These are phyloP conservation scores for Neuroterus valhalla DNA, from an alignment of 1,140 invertebrate species.

Conservation along the genomic window DNA sequence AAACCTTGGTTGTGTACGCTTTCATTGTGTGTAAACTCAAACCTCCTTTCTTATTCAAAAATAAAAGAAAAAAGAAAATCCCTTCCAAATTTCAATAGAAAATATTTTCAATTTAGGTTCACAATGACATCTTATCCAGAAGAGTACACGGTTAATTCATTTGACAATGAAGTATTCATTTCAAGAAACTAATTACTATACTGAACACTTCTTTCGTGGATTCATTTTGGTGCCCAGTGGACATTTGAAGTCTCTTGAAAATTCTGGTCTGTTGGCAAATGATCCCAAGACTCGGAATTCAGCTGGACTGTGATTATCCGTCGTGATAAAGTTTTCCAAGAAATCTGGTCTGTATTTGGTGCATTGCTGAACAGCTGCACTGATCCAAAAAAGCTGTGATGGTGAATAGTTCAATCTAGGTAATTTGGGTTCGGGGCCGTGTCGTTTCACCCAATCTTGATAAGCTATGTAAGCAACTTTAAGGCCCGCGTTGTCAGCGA, in stretches of 20 bases:
- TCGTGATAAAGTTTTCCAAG: slow-evolving; percentile 83
- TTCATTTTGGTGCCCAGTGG: slow-evolving; percentile 89
- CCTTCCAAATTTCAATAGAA: no score
- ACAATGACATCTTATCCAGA: no score
- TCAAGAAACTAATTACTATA: slow-evolving; percentile 78
- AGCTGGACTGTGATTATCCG: slow-evolving; percentile 86
- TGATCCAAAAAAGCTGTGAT: slow-evolving; percentile 88
- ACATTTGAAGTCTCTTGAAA: slow-evolving; percentile 91
- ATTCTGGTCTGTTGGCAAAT: slow-evolving; percentile 91
- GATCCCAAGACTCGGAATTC: slow-evolving; percentile 91
- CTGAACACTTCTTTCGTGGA: slow-evolving; percentile 88
- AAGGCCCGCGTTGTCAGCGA: slow-evolving; percentile 92
- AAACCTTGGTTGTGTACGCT: no score
- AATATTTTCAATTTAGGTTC: no score
- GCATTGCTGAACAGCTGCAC: slow-evolving; percentile 82
- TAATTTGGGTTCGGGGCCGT: slow-evolving; percentile 80
- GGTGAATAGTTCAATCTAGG: slow-evolving; percentile 76
- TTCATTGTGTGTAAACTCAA: no score
- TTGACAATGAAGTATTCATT: no score
- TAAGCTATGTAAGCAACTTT: slow-evolving; percentile 92
- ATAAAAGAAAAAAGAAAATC: no score
- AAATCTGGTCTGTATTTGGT: slow-evolving; percentile 82
- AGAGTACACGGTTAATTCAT: no score
- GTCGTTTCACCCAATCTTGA: slow-evolving; percentile 80
- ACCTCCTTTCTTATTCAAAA: no score